Evolutionary conservation across 2,113 vertebrate species (phyloP).

Genomic region (Hydrolagus affinis): DNA sequence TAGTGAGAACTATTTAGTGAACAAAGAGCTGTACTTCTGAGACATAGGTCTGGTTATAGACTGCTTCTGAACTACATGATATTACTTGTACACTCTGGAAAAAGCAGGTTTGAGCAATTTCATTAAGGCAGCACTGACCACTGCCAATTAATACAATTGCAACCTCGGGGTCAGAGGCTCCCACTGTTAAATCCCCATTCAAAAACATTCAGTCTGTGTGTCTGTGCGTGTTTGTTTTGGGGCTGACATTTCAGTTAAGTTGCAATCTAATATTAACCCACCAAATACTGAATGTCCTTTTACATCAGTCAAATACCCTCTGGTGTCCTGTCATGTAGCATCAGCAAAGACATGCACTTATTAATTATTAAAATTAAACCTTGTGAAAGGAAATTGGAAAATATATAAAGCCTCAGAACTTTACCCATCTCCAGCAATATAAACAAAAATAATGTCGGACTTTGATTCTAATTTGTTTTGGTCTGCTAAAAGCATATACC

Average conservation of each 20-base stretch:
- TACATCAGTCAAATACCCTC: not conserved
- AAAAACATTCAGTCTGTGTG: slow-evolving; percentile 1
- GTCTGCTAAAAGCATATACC: too few species aligned
- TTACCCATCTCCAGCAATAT: not conserved
- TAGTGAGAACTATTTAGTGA: not conserved
- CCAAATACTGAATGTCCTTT: not conserved
- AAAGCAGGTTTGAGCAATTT: slow-evolving; percentile 6
- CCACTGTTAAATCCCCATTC: slow-evolving; percentile 18
- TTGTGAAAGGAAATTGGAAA: not conserved
- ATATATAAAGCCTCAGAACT: not conserved
- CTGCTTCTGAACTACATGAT: not conserved
- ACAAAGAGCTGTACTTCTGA: not conserved
- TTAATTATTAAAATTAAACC: slow-evolving; percentile 4
- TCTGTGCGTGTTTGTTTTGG: not conserved
- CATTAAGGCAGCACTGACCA: not conserved
- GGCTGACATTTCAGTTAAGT: slow-evolving; percentile 13
- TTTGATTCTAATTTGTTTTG: too few species aligned
- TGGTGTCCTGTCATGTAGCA: not conserved
- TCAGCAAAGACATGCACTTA: not conserved
- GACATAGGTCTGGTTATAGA: not conserved
- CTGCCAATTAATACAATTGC: slow-evolving; percentile 3
- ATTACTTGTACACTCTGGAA: not conserved
- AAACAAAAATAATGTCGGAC: too few species aligned
- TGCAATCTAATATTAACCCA: not conserved
- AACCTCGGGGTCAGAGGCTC: slow-evolving; percentile 5